These are phyloP conservation scores for Salarias fasciatus DNA, from an alignment of 2,797 vertebrate genomes.

Conservation along the genomic window DNA sequence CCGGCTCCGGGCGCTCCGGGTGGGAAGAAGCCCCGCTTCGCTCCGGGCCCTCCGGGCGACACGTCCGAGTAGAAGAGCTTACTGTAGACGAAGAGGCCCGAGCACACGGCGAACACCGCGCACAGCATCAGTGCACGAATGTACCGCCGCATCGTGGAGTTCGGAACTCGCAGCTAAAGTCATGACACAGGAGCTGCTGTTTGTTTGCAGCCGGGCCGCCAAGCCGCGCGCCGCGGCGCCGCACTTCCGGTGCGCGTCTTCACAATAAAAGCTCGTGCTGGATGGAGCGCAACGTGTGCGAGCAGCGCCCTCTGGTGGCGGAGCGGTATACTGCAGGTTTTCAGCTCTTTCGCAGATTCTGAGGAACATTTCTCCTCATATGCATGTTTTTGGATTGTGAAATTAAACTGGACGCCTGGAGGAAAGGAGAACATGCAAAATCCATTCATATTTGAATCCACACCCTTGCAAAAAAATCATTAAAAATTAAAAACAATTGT, in stretches of 20 bases:
- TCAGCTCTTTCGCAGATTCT: too few species aligned
- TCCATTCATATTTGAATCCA: too few species aligned
- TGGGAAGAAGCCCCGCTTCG: slow-evolving; percentile 52
- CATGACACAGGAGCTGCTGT: slow-evolving; percentile 65
- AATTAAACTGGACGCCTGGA: too few species aligned
- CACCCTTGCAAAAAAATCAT: too few species aligned
- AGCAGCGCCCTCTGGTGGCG: slow-evolving; percentile 15
- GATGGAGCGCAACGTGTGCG: rapidly evolving
- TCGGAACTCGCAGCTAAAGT: slow-evolving; percentile 40
- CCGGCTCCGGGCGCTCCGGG: slow-evolving; percentile 59
- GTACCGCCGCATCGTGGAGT: slow-evolving; percentile 85
- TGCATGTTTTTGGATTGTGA: too few species aligned
- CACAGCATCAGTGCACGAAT: slow-evolving; percentile 84
- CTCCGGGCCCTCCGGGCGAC: slow-evolving; percentile 37
- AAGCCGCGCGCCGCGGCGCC: rapidly evolving
- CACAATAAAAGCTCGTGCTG: slow-evolving; percentile 64
- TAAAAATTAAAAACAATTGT: too few species aligned
- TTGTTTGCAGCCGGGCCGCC: too few species aligned
- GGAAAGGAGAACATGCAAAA: too few species aligned
- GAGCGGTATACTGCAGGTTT: neutral
- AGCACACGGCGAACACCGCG: slow-evolving; percentile 86
- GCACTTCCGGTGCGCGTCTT: slow-evolving; percentile 45
- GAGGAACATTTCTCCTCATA: too few species aligned
- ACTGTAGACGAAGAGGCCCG: slow-evolving; percentile 86
- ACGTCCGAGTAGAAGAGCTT: slow-evolving; percentile 80